Evolutionary conservation across 2,113 vertebrate genomes (phyloP).

Genomic region (Limanda limanda): DNA sequence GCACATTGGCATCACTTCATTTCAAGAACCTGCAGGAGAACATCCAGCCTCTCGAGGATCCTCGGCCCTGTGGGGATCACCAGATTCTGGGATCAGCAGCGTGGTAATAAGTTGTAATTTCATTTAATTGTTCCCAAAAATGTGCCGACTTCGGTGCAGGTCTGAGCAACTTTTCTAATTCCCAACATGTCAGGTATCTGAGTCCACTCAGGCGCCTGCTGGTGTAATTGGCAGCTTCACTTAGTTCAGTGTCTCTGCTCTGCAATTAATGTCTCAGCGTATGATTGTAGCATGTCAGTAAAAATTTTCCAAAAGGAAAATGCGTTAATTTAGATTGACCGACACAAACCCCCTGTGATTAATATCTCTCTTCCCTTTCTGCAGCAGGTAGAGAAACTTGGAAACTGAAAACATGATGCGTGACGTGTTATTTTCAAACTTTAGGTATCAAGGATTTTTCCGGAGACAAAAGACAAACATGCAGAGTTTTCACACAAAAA

Average conservation of each 20-base stretch:
- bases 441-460: neutral
- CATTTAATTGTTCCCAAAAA: too few species aligned
- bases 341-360: neutral
- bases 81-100: too few species aligned
- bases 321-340: slow-evolving; percentile 9
- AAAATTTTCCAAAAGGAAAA: slow-evolving; percentile 3
- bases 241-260: slow-evolving; percentile 8
- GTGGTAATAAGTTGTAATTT: too few species aligned
- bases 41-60: too few species aligned
- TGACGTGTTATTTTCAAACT: neutral
- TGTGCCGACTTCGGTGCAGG: too few species aligned
- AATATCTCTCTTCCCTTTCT: neutral
- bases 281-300: slow-evolving; percentile 10
- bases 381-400: neutral
- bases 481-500: neutral
- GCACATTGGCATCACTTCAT: slow-evolving; percentile 42
- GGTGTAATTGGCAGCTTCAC: slow-evolving; percentile 16
- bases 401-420: neutral
- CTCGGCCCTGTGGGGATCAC: too few species aligned
- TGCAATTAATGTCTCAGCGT: slow-evolving; percentile 2
- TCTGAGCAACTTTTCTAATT: neutral
- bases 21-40: neutral
- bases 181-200: too few species aligned
- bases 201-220: neutral
- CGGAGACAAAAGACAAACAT: neutral